Evolutionary conservation across 2,113 vertebrate species (phyloP), one percentile per base, ranked within the genome.

Genomic region (Redunca redunca): DNA sequence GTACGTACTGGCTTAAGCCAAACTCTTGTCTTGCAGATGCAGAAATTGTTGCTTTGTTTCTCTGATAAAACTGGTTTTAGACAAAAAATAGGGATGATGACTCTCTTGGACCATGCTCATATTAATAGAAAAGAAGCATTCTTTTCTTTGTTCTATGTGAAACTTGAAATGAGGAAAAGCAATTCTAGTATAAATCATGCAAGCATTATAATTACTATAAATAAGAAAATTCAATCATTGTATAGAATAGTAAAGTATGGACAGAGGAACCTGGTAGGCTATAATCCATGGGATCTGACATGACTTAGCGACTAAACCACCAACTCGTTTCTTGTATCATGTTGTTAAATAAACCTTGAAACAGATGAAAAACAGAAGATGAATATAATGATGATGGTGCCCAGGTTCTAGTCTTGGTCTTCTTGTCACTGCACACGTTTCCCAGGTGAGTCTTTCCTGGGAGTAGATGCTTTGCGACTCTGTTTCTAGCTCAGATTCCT

Each of bases 331-430:
- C 99, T 99, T 99, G 99, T 99, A 99, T 99, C 99, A 99, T 99
- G 99, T 99, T 99, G 99, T 99, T 99, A 99, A 99, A 99, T 99
- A 99, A 99, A 99, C 99, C 99, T 99, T 99, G 99, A 99, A 99
- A 99, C 99, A 8, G 28, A 33, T 12, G 3, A 43, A 15, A 77
- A 77, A 43, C 43, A 14, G 43, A 77, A 25, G 23, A 43, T 43
- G 23, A 43, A 77, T 26, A 43, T 77, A 14, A 43, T 43, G 36
- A 25, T 40, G 40, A 9, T 67, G 58, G 40, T 88, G 52, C 28
- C 23, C 25, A 26, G 33, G 2, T 81, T 74, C 86, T 96, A 16
- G 43, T 11, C 9, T 26, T 10, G 33, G 30, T 60, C 2, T 30
- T 52, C 1, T 36, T 53, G 25, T 88, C 2, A 26, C 16, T 55